These are phyloP conservation scores for Eumerus sabulonum DNA, from an alignment of 2,888 invertebrate genomes.

Conservation along the genomic window DNA sequence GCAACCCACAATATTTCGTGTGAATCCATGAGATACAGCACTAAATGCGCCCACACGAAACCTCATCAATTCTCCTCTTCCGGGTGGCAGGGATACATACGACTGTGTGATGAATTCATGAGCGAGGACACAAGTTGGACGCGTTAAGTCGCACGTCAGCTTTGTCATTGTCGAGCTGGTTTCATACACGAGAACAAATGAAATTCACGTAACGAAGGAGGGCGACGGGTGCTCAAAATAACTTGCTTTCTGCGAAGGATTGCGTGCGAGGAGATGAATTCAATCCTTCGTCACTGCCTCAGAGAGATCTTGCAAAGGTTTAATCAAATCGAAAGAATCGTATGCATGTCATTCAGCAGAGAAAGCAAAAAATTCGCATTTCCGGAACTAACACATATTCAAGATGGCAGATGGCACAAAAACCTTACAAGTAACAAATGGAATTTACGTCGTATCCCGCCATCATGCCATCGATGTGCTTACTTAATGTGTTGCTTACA, in stretches of 20 bases:
- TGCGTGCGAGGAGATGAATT: conserved; percentile 52
- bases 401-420: background rate
- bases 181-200: conserved; percentile 12
- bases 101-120: background rate
- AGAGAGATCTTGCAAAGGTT: conserved; percentile 38
- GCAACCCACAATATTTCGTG: conserved; percentile 57
- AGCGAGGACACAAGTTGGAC: too few relatives aligned
- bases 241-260: conserved; percentile 54
- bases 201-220: conserved; percentile 24
- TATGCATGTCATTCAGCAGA: conserved; percentile 55
- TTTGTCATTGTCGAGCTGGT: conserved; percentile 3
- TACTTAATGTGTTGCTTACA: conserved; percentile 56
- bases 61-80: background rate
- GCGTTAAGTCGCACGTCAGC: conserved; percentile 30
- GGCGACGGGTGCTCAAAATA: conserved; percentile 27
- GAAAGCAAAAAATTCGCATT: background rate
- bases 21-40: conserved; percentile 50
- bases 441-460: too few relatives aligned
- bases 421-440: conserved; percentile 10
- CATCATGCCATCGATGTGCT: too few relatives aligned
- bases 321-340: conserved; percentile 62
- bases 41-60: conserved; percentile 1
- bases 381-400: too few relatives aligned
- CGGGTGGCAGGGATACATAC: background rate
- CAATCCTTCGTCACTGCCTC: conserved; percentile 10